These are phyloP conservation scores for Theretra japonica DNA, from an alignment of 2,888 invertebrate genomes.

Conservation along the genomic window DNA sequence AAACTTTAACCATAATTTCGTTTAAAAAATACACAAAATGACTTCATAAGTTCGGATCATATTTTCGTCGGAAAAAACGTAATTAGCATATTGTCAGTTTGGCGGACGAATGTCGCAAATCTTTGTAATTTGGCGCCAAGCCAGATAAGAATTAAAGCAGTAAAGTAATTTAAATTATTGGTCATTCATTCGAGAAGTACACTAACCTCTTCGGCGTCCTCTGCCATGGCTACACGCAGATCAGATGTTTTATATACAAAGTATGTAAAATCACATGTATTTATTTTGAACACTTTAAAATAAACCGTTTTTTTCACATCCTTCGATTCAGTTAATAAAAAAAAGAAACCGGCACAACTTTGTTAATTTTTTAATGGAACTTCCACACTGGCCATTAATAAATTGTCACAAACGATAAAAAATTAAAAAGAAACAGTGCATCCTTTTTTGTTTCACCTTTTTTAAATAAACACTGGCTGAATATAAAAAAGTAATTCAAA, in stretches of 20 bases:
- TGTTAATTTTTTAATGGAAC: too few species aligned
- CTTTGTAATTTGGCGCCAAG: constrained; percentile 41
- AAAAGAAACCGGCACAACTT: too few species aligned
- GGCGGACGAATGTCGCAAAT: constrained; percentile 22
- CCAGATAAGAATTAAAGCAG: constrained; percentile 40
- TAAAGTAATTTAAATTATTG: constrained; percentile 42
- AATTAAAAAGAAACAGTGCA: too few species aligned
- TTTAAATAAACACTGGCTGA: not conserved
- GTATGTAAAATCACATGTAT: not conserved
- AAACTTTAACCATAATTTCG: not conserved
- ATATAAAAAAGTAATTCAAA: not conserved
- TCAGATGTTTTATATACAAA: not conserved
- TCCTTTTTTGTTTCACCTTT: not conserved
- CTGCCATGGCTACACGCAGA: constrained; percentile 45
- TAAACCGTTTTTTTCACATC: too few species aligned
- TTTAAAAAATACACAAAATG: not conserved
- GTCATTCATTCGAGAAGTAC: constrained; percentile 42
- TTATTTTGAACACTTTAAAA: not conserved
- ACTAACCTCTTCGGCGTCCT: constrained; percentile 59
- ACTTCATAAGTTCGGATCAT: not conserved
- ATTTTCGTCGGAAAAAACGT: constrained; percentile 9
- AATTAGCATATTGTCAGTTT: constrained; percentile 25
- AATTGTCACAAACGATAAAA: too few species aligned
- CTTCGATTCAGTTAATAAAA: too few species aligned
- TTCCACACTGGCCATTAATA: too few species aligned